Evolutionary conservation across 2,888 invertebrate genomes (phyloP).

Genomic region (Caenorhabditis sp.): DNA sequence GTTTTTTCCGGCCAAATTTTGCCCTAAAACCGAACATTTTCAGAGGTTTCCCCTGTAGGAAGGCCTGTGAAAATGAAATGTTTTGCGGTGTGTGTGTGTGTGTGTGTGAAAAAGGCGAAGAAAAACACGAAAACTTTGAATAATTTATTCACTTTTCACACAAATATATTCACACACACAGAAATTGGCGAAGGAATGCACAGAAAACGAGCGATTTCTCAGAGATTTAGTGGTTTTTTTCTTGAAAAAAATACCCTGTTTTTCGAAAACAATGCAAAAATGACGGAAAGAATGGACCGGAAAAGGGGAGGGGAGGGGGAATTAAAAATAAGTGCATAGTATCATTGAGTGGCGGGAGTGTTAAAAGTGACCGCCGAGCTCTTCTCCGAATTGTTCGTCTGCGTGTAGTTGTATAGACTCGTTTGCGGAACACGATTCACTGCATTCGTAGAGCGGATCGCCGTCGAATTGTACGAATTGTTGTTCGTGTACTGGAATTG

Average conservation of each 20-base stretch:
- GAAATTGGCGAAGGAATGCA: neutral
- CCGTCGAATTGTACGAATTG: conserved; percentile 70
- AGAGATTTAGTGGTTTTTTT: too few species aligned
- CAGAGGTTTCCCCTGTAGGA: too few species aligned
- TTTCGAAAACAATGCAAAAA: too few species aligned
- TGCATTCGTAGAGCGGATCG: conserved; percentile 55
- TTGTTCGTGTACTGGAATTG: conserved; percentile 69
- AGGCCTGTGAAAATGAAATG: too few species aligned
- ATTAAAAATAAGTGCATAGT: conserved; percentile 17
- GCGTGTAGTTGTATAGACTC: conserved; percentile 52
- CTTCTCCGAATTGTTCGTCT: conserved; percentile 43
- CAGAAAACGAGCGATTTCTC: neutral
- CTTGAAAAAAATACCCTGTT: conserved; percentile 18
- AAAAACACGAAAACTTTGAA: neutral
- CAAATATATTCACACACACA: conserved; percentile 9
- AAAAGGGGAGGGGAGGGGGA: neutral
- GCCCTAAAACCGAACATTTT: too few species aligned
- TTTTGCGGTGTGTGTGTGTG: too few species aligned
- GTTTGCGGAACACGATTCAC: conserved; percentile 52
- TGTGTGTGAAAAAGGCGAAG: neutral
- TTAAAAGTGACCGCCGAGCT: conserved; percentile 41
- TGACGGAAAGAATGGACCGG: conserved; percentile 30
- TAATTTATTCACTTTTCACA: conserved; percentile 5
- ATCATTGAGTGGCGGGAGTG: conserved; percentile 31
- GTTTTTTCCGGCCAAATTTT: too few species aligned